phyloP scores from a whole-genome alignment of 2,797 vertebrate species.

The Ambastaia sidthimunki region DNA sequence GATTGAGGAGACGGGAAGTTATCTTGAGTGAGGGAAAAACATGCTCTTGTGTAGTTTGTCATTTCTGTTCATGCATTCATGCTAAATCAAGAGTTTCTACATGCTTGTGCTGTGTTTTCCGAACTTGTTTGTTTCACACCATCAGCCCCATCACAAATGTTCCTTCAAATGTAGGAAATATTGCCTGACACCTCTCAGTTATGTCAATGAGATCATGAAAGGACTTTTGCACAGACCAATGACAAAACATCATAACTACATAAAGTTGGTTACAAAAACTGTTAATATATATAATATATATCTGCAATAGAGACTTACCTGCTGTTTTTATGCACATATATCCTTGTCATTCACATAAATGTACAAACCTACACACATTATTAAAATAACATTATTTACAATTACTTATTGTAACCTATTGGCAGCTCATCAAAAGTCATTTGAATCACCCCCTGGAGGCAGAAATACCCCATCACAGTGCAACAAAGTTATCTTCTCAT shows the following conservation, averaged over 20 bases:
- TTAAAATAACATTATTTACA: too few species aligned
- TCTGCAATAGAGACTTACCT: too few species aligned
- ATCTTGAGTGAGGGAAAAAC: neutral
- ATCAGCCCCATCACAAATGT: too few species aligned
- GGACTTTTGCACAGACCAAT: neutral
- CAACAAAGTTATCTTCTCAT: neutral
- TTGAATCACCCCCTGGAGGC: neutral
- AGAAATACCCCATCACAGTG: neutral
- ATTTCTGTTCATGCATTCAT: constrained; percentile 10
- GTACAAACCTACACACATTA: too few species aligned
- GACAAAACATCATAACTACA: neutral
- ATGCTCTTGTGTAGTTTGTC: neutral
- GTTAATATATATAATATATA: too few species aligned
- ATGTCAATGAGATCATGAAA: neutral
- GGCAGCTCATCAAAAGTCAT: too few species aligned
- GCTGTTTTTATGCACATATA: too few species aligned
- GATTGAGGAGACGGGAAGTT: constrained; percentile 16
- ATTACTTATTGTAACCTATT: too few species aligned
- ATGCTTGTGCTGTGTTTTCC: neutral
- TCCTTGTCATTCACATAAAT: too few species aligned
- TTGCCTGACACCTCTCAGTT: neutral
- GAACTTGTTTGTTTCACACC: neutral
- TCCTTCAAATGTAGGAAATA: neutral
- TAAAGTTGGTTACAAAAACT: too few species aligned
- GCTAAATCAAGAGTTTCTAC: neutral